Percentiles rank a stretch among this genome's conserved stretches.
Evolutionary conservation across 2,113 vertebrate species (phyloP).

Genomic region (Neofelis nebulosa): DNA sequence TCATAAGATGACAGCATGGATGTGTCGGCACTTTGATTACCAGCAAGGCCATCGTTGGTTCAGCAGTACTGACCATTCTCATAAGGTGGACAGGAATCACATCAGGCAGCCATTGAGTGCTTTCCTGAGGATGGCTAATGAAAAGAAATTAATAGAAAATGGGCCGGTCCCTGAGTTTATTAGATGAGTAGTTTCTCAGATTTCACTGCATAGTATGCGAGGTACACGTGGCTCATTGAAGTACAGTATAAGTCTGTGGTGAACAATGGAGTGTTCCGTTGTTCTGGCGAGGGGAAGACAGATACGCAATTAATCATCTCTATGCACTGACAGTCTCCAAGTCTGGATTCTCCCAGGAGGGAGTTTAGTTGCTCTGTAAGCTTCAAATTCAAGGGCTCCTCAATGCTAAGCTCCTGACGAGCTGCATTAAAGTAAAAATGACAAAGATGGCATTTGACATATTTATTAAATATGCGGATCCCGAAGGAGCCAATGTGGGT

Average conservation of each 20-base stretch:
- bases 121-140: slow-evolving; percentile 79
- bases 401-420: slow-evolving; percentile 81
- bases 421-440: slow-evolving; percentile 79
- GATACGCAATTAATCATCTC: slow-evolving; percentile 84
- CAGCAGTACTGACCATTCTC: background rate
- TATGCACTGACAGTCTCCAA: slow-evolving; percentile 79
- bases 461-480: slow-evolving; percentile 84
- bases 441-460: slow-evolving; percentile 80
- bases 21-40: background rate
- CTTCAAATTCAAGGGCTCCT: slow-evolving; percentile 86
- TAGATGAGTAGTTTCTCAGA: slow-evolving; percentile 78
- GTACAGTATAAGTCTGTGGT: slow-evolving; percentile 81
- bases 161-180: slow-evolving; percentile 74
- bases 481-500: slow-evolving; percentile 58
- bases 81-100: background rate
- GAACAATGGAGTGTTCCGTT: slow-evolving; percentile 83
- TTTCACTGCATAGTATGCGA: slow-evolving; percentile 83
- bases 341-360: slow-evolving; percentile 81
- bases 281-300: slow-evolving; percentile 80
- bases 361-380: slow-evolving; percentile 87
- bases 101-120: slow-evolving; percentile 13
- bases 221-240: slow-evolving; percentile 81
- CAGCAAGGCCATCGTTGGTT: background rate
- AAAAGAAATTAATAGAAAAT: slow-evolving; percentile 80
- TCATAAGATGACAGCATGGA: background rate